phyloP scores from a whole-genome alignment of 2,888 invertebrate genomes.

The Lepidocyrtinus sp. region DNA sequence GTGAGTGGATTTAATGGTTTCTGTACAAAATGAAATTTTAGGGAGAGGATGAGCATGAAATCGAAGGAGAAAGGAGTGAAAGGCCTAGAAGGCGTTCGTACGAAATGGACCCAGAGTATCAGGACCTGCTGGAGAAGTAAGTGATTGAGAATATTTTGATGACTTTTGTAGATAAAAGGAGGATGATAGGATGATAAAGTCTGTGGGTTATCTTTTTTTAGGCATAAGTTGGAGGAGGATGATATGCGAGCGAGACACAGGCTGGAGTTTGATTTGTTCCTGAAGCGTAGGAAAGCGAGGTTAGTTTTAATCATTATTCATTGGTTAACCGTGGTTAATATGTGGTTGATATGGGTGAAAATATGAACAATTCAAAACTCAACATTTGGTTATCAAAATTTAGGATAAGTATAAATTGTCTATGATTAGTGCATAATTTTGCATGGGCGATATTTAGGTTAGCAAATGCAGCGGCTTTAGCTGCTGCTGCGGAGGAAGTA shows the following conservation, averaged over 20 bases:
- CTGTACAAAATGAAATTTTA: slow-evolving; percentile 15
- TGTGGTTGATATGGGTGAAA: no score
- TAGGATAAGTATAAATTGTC: no score
- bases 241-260: slow-evolving; percentile 75
- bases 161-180: no score
- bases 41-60: slow-evolving; percentile 51
- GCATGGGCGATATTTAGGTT: no score
- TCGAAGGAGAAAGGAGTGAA: slow-evolving; percentile 27
- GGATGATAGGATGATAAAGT: no score
- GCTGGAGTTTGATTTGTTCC: slow-evolving; percentile 71
- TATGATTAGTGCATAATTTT: no score
- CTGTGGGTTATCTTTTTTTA: slow-evolving; percentile 62
- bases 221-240: slow-evolving; percentile 76
- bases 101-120: slow-evolving; percentile 67
- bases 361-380: no score
- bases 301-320: no score
- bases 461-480: slow-evolving; percentile 51
- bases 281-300: slow-evolving; percentile 66
- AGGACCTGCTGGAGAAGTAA: slow-evolving; percentile 65
- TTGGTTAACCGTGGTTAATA: no score
- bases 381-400: no score
- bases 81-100: slow-evolving; percentile 44
- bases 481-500: slow-evolving; percentile 48
- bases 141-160: slow-evolving; percentile 9
- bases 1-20: neutral